A percentile compares a stretch with the other conserved stretches of the same genome.
These are phyloP conservation scores for Euzophera pinguis DNA, from an alignment of 2,888 invertebrate genomes.

Conservation along the genomic window DNA sequence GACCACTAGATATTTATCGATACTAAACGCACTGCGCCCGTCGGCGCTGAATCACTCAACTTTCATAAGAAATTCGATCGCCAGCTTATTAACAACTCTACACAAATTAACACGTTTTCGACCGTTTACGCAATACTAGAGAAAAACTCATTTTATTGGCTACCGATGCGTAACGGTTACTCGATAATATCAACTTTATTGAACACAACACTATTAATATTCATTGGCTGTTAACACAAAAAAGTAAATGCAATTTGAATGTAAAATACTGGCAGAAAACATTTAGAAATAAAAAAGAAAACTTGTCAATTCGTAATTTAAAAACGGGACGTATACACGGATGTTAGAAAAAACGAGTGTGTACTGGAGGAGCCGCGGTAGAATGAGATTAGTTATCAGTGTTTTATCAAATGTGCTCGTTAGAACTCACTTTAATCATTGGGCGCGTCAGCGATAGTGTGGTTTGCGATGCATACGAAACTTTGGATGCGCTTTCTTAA, in stretches of 20 bases:
- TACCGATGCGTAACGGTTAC: slow-evolving; percentile 5
- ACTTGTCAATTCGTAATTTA: background rate
- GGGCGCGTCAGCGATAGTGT: slow-evolving; percentile 66
- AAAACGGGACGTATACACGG: slow-evolving; percentile 27
- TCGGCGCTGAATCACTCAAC: slow-evolving; percentile 63
- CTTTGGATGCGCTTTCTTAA: slow-evolving; percentile 40
- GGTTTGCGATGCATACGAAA: slow-evolving; percentile 28
- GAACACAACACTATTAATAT: slow-evolving; percentile 11
- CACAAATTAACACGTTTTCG: slow-evolving; percentile 49
- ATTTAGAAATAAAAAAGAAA: background rate
- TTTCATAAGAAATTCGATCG: slow-evolving; percentile 56
- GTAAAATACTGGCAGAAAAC: background rate
- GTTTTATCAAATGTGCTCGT: slow-evolving; percentile 67
- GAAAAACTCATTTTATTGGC: slow-evolving; percentile 30
- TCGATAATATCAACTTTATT: slow-evolving; percentile 24
- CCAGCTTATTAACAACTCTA: slow-evolving; percentile 46
- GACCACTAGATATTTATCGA: slow-evolving; percentile 28
- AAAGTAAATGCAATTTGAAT: slow-evolving; percentile 1
- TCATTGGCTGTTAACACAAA: background rate
- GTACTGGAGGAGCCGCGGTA: slow-evolving; percentile 52
- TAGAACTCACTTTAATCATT: slow-evolving; percentile 72
- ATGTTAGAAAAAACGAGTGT: slow-evolving; percentile 58
- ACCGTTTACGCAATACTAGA: slow-evolving; percentile 28
- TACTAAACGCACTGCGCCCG: slow-evolving; percentile 41
- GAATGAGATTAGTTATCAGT: slow-evolving; percentile 72